Evolutionary conservation across 2,888 invertebrate species (phyloP).

Genomic region (Caenorhabditis afra): DNA sequence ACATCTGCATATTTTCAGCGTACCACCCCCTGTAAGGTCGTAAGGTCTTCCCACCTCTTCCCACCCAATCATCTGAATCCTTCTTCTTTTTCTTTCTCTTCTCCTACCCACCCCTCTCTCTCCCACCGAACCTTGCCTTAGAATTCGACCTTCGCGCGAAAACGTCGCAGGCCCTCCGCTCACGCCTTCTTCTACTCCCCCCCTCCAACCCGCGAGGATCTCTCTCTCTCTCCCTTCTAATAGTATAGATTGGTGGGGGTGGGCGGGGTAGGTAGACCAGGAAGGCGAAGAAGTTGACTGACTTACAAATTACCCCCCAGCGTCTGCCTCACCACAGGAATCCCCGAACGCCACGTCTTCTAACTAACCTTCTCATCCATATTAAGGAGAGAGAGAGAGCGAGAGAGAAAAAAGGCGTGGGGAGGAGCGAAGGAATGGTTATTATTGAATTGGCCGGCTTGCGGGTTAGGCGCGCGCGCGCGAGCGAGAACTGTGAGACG

Average conservation of each 20-base stretch:
- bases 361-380: not conserved
- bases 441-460: not conserved
- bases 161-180: not conserved
- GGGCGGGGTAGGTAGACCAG: no score
- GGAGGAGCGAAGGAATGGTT: not conserved
- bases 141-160: conserved; percentile 45
- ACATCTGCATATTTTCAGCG: no score
- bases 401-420: no score
- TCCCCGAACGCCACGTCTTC: no score
- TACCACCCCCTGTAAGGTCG: no score
- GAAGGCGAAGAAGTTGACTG: conserved; percentile 26
- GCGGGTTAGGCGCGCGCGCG: no score
- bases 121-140: conserved; percentile 32
- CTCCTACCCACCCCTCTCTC: no score
- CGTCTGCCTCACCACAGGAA: not conserved
- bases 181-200: conserved; percentile 6
- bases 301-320: conserved; percentile 43
- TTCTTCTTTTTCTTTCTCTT: no score
- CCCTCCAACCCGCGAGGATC: no score
- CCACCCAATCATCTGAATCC: conserved; percentile 35
- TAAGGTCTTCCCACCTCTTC: no score
- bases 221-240: conserved; percentile 32
- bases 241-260: conserved; percentile 27
- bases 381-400: not conserved
- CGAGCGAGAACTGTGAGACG: no score